These are phyloP conservation scores for Hyalella azteca DNA, from an alignment of 2,888 invertebrate species.

Conservation along the genomic window DNA sequence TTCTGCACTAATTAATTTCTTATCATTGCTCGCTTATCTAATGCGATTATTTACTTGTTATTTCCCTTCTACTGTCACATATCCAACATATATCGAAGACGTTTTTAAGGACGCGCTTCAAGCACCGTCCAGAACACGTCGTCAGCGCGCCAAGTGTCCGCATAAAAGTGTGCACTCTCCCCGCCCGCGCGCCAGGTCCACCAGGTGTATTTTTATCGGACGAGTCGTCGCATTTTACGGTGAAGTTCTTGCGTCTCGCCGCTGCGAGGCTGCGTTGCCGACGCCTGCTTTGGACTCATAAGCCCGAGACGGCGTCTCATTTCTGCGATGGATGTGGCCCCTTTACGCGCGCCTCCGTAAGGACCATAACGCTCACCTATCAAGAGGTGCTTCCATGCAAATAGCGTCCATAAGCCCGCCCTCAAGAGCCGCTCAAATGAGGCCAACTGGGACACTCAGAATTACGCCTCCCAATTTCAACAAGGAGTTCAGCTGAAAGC, in stretches of 20 bases:
- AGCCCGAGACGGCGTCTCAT: conserved; percentile 21
- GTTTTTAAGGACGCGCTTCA: too few species aligned
- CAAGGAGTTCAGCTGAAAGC: conserved; percentile 2
- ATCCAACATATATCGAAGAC: too few species aligned
- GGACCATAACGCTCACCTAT: conserved; percentile 36
- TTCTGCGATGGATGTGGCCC: conserved; percentile 32
- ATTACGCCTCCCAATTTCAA: conserved; percentile 22
- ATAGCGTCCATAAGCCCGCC: conserved; percentile 32
- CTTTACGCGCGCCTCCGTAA: conserved; percentile 28
- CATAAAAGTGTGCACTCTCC: too few species aligned
- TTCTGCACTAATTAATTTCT: too few species aligned
- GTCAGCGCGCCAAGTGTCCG: too few species aligned
- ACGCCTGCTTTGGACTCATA: conserved; percentile 19
- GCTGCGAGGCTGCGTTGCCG: too few species aligned
- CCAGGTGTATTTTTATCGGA: not conserved
- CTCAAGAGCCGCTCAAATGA: conserved; percentile 28
- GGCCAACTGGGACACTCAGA: conserved; percentile 21
- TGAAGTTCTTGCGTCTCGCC: not conserved
- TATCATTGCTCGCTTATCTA: too few species aligned
- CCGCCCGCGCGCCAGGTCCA: too few species aligned
- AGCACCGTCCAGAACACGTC: too few species aligned
- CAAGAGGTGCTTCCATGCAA: conserved; percentile 34
- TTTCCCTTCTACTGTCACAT: too few species aligned
- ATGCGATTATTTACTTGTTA: too few species aligned
- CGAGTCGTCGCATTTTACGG: not conserved